Base-by-base conservation (phyloP, 1,140 invertebrate species). In the Rhynchophorus ferrugineus region DNA sequence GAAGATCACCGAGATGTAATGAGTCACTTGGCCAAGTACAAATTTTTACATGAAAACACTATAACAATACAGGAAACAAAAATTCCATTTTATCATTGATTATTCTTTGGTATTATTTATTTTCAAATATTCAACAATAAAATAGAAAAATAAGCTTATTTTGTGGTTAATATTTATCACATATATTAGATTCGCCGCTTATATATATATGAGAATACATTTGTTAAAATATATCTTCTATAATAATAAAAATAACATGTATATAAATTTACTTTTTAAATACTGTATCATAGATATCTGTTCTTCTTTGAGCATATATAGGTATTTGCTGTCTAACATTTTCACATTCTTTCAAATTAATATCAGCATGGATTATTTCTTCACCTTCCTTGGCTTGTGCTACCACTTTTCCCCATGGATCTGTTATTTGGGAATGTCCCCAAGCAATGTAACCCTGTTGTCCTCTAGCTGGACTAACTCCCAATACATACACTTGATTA, bases 341-440 rank as follows among this genome's bases (percentile, higher is more conserved):
- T 34, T 87, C 78, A 20, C 91, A 77, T 52, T 80, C 69, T 17
- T 72, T 69, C 39, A 91, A 68, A 78, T 94, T 88, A 43, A 97
- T 80, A 64, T 93, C 86, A 35, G 75, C 77, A 50, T 85, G 75
- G 29, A 95, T 59, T 54, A 87, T 81, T 39, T 78, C 76, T 65
- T 94, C 87, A 6, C 77, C 68, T 46, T 79, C 79, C 34, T 81
- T 80, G 35, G 90, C 78, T 62, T 82, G 78, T 2, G 73, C 71
- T 2, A 90, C 61, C 0, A 95, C 78, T 60, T 84, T 78, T 0
- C 87, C 93, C 91, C 91, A 96, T 1, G 94, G 93, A 74, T 83
- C 81, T 0, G 91, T 82, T 0, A 94, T 70, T 57, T 83, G 80
- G 2, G 88, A 88, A 70, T 96, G 90, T 0, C 92, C 94, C 80